A percentile compares a stretch with the other conserved stretches of the same genome.
These are phyloP conservation scores for Spermophilus dauricus DNA, from an alignment of 2,113 vertebrate genomes.

Conservation along the genomic window DNA sequence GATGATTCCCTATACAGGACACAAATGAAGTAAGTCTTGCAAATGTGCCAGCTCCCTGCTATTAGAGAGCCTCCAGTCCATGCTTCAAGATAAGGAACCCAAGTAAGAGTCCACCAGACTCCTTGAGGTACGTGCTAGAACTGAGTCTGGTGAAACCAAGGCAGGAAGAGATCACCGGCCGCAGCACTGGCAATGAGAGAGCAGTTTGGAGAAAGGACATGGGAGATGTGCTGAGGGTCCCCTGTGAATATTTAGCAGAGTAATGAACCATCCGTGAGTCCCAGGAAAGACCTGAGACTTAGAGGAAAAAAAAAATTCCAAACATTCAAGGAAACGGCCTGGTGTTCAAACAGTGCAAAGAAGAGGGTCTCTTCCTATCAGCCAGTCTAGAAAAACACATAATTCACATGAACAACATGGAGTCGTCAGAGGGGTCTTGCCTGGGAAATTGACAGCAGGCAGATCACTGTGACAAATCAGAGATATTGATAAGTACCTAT, in stretches of 20 bases:
- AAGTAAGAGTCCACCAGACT: background rate
- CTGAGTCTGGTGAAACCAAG: background rate
- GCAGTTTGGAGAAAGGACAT: background rate
- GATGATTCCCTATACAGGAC: background rate
- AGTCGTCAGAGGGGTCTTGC: background rate
- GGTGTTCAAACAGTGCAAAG: background rate
- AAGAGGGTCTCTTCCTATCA: no score
- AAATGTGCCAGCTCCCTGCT: background rate
- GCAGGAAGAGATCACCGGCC: background rate
- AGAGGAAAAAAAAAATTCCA: background rate
- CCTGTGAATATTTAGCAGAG: background rate
- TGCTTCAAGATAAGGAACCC: background rate
- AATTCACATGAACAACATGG: background rate
- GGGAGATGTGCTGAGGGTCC: background rate
- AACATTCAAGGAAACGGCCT: background rate
- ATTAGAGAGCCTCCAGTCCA: background rate
- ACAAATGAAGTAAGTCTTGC: background rate
- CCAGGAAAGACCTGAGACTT: background rate
- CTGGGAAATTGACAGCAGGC: background rate
- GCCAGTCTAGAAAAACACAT: background rate
- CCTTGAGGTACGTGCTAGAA: background rate
- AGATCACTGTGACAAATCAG: background rate
- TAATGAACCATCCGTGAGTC: fast-evolving
- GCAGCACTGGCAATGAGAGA: background rate
- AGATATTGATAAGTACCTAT: background rate